A percentile compares a stretch with the other conserved stretches of the same genome.
phyloP scores from a whole-genome alignment of 2,797 vertebrate species.

The Myripristis jacobus region DNA sequence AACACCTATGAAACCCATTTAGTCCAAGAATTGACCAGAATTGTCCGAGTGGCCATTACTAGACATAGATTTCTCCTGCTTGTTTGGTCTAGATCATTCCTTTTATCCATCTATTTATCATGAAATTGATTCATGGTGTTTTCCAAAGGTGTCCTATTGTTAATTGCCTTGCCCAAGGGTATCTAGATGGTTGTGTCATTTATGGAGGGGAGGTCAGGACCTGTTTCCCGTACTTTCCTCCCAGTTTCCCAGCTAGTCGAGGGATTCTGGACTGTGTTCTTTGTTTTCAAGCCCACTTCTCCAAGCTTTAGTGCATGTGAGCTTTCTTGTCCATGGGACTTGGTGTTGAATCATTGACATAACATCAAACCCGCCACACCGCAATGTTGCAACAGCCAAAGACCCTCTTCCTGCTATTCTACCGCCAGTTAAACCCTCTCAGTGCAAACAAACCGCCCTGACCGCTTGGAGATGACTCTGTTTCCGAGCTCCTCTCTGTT shows the following conservation, averaged over 20 bases:
- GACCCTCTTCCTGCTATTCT: conserved; percentile 66
- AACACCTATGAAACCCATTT: too few relatives aligned
- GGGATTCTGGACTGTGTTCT: too few relatives aligned
- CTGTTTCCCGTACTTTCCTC: not conserved
- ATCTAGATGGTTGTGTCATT: not conserved
- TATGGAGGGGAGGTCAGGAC: not conserved
- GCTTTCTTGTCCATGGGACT: conserved; percentile 39
- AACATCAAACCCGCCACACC: conserved; percentile 53
- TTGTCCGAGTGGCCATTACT: too few relatives aligned
- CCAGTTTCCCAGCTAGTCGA: too few relatives aligned
- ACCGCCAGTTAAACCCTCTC: conserved; percentile 54
- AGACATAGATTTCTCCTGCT: too few relatives aligned
- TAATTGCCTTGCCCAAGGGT: not conserved
- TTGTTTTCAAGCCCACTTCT: not conserved
- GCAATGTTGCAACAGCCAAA: conserved; percentile 55
- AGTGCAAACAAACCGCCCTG: conserved; percentile 61
- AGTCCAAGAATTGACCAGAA: too few relatives aligned
- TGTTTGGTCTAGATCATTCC: too few relatives aligned
- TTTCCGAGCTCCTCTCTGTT: conserved; percentile 60
- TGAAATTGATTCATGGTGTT: too few relatives aligned
- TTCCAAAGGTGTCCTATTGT: too few relatives aligned
- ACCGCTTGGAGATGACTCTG: conserved; percentile 47
- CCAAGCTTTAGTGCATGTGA: not conserved
- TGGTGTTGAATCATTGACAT: conserved; percentile 54
- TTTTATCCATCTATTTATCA: too few relatives aligned